A percentile compares a stretch with the other conserved stretches of the same genome.
Evolutionary conservation across 2,888 invertebrate genomes (phyloP).

Genomic region (Mantis religiosa): DNA sequence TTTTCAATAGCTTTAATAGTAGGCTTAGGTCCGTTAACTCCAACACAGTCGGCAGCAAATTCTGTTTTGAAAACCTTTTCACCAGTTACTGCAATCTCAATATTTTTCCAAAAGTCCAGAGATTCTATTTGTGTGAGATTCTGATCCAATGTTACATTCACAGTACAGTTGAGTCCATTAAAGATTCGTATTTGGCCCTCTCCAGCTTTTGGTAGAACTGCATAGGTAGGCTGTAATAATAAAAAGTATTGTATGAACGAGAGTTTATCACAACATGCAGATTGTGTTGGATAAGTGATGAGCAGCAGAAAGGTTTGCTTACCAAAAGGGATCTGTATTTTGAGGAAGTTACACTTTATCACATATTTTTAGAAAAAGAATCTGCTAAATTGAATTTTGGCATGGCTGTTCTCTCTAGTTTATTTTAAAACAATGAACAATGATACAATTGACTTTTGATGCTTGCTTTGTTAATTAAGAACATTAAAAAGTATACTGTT

Average conservation of each 20-base stretch:
- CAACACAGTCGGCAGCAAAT: neutral
- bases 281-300: no score
- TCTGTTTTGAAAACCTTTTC: neutral
- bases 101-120: neutral
- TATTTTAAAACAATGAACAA: no score
- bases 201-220: conserved; percentile 53
- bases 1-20: neutral
- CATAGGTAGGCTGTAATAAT: conserved; percentile 54
- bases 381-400: no score
- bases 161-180: conserved; percentile 51
- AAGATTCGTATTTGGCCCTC: conserved; percentile 65
- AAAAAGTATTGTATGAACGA: neutral
- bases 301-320: no score
- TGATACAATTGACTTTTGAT: no score
- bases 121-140: neutral
- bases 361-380: no score
- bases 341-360: no score
- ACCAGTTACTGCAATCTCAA: neutral
- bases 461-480: no score
- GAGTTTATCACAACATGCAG: neutral
- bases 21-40: neutral
- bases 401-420: no score
- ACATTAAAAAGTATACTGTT: no score
- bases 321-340: no score
- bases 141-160: neutral